Percentiles rank a stretch among this genome's conserved stretches.
phyloP scores from a whole-genome alignment of 2,113 vertebrate genomes.

The Corythaeola cristata region DNA sequence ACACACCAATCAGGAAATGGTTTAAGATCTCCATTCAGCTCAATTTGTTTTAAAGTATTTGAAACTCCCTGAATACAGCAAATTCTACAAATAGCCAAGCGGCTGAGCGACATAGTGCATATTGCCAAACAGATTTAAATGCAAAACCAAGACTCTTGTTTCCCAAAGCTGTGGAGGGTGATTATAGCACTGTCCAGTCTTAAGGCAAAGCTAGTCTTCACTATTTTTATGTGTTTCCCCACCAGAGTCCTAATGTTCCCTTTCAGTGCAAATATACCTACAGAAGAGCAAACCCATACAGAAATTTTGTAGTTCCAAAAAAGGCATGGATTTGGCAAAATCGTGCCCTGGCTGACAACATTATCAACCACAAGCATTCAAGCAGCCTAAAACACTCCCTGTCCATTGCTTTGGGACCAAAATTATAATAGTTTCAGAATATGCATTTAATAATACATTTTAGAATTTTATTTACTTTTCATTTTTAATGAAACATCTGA shows the following conservation, averaged over 20 bases:
- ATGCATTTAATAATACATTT: neutral
- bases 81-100: conserved; percentile 30
- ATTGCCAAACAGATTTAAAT: conserved; percentile 58
- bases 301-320: neutral
- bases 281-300: neutral
- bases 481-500: too few species aligned
- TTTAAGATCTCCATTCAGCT: conserved; percentile 51
- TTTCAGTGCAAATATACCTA: neutral
- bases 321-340: neutral
- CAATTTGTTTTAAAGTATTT: conserved; percentile 66
- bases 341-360: neutral
- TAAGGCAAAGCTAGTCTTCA: neutral
- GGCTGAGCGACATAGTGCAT: neutral
- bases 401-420: neutral
- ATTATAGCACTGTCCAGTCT: conserved; percentile 40
- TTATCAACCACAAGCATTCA: neutral
- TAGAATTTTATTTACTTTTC: neutral
- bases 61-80: conserved; percentile 25
- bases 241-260: neutral
- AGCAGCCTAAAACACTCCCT: neutral
- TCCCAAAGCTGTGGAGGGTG: conserved; percentile 26
- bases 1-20: conserved; percentile 68
- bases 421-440: neutral
- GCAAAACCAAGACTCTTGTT: conserved; percentile 52
- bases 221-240: neutral